phyloP scores from a whole-genome alignment of 2,797 vertebrate genomes.

The Trachops cirrhosus region DNA sequence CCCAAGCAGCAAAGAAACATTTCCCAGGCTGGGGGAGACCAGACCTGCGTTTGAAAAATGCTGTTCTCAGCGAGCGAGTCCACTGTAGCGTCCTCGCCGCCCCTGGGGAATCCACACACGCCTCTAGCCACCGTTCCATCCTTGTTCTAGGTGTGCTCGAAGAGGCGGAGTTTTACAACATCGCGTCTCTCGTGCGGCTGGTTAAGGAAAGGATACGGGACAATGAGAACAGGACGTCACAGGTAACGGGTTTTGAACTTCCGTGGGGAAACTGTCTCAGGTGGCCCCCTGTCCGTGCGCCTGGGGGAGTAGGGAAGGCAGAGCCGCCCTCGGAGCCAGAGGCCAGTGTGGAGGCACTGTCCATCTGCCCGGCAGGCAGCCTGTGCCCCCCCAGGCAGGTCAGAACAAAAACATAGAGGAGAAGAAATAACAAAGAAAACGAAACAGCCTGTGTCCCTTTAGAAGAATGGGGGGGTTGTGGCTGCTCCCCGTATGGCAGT shows the following conservation, averaged over 20 bases:
- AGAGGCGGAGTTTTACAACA: conserved; percentile 99
- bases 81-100: not conserved
- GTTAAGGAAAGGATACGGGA: conserved; percentile 98
- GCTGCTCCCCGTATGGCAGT: not conserved
- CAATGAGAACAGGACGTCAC: conserved; percentile 98
- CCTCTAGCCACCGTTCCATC: not conserved
- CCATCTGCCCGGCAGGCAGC: not conserved
- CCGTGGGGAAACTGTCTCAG: not conserved
- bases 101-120: not conserved
- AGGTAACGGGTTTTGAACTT: conserved; percentile 83
- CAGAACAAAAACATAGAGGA: not conserved
- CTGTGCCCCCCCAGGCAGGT: not conserved
- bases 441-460: not conserved
- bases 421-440: not conserved
- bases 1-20: not conserved
- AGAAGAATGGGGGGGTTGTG: not conserved
- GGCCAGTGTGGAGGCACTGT: not conserved
- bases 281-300: not conserved
- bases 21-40: not conserved
- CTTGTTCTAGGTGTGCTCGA: conserved; percentile 92
- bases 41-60: not conserved
- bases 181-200: conserved; percentile 94
- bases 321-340: not conserved
- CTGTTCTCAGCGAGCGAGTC: not conserved
- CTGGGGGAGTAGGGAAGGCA: not conserved